Base-by-base conservation (phyloP, 2,113 vertebrate genomes). In the Anoura caudifer region DNA sequence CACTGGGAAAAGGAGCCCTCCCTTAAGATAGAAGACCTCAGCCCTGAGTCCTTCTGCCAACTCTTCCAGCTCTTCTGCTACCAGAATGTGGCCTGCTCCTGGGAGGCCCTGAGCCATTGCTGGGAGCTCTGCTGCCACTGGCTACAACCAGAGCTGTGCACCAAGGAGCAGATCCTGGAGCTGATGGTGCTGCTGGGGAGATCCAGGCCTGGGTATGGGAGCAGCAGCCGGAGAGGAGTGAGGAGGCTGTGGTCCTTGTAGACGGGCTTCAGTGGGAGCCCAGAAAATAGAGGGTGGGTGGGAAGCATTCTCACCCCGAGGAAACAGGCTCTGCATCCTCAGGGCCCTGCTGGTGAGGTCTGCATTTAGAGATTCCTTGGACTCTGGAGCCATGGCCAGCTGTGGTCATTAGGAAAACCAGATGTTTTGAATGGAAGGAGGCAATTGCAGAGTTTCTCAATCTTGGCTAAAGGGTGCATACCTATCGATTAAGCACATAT, bases 101-200 rank as follows among this genome's bases (percentile, higher is more conserved):
- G 61, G 36, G 96, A 91, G 70, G 94, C 96, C 15, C 75, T 96
- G 50, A 95, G 91, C 87, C 94, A 61, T 15, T 87, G 77, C 19
- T 65, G 91, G 96, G 91, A 93, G 43, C 94, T 96, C 11, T 95
- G 96, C 80, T 95, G 96, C 69, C 59, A 13, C 59, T 95, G 94
- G 91, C 94, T 94, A 43, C 52, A 38, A 52, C 96, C 94, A 0
- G 96, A 96, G 54, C 52, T 94, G 76, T 76, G 61, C 61, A 91
- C 94, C 52, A 94, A 95, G 76, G 94, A 95, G 87, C 96, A 96
- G 69, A 96, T 95, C 69, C 52, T 95, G 87, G 96, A 96, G 82
- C 87, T 91, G 76, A 52, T 96, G 87, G 96, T 96, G 76, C 91
- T 95, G 0, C 87, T 93, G 67, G 91, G 85, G 96, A 95, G 41